Base-by-base conservation (phyloP, 1,140 invertebrate genomes). In the Eupristina koningsbergeri region DNA sequence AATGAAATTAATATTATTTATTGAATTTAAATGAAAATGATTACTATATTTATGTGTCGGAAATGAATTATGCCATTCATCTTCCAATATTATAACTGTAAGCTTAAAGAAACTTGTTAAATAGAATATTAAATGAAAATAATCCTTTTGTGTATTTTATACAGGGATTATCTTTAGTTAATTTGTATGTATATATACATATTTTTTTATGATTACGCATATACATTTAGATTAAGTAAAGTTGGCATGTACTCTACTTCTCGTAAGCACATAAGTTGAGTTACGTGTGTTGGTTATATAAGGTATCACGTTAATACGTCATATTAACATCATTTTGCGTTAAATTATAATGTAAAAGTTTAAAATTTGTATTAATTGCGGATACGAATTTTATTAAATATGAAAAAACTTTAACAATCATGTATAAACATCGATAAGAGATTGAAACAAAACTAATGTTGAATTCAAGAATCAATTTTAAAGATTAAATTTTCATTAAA, bases 171-270 rank as follows among this genome's bases (percentile, higher is more conserved):
- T 63, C 58, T 63, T n/a, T 78, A 63, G 31, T 39, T 78, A 41
- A 78, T 63, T 61, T 78, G 36, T 64, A 63, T 29, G 26, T 17
- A 45, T 2, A n/a, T 26, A 22, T 76, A 58, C 26, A 29, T 45
- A 71, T 34, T 41, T 7, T n/a, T n/a, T 26, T 41, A n/a, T 36
- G 50, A 34, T 29, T 0, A 45, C 36, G 11, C n/a, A 50, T 17
- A 22, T 45, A 29, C 13, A 29, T 34, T 29, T 45, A 64, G 76
- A 63, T 78, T 78, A 78, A 77, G 75, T n/a, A 29, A 77, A 77
- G 50, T 61, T 9, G 34, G 47, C 53, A 3, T 75, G 73, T 61
- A 50, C 50, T 26, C 19, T 34, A 53, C 50, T 77, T 61, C 53
- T 77, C 50, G 75, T 6, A 26, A 9, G 11, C 75, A 26, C 34